These are phyloP conservation scores for Parnassius mnemosyne DNA, from an alignment of 2,888 invertebrate species.

Conservation along the genomic window DNA sequence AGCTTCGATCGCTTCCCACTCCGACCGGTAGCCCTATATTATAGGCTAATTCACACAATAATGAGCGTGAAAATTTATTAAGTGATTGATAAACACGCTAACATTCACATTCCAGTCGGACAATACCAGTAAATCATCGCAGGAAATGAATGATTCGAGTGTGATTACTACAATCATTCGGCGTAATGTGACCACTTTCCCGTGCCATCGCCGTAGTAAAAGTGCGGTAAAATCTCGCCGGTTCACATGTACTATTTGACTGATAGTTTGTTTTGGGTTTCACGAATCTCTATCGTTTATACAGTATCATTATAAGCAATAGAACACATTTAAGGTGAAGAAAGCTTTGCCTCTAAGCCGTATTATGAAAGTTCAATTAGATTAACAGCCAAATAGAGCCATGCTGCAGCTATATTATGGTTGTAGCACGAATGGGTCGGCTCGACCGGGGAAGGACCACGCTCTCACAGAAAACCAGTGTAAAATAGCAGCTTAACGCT, in stretches of 20 bases:
- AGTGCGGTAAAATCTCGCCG: constrained; percentile 1
- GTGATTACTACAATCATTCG: constrained; percentile 5
- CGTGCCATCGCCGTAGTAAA: constrained; percentile 23
- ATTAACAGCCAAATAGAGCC: too few species aligned
- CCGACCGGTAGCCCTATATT: not conserved
- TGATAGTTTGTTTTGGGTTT: not conserved
- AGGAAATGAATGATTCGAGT: constrained; percentile 22
- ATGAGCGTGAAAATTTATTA: constrained; percentile 13
- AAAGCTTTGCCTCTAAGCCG: too few species aligned
- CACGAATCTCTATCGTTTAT: not conserved
- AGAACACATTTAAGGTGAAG: too few species aligned
- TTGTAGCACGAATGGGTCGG: too few species aligned
- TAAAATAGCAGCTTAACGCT: too few species aligned
- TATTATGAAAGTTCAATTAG: too few species aligned
- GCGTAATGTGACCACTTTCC: constrained; percentile 28
- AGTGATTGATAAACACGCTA: constrained; percentile 4
- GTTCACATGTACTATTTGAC: not conserved
- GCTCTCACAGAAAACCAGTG: too few species aligned
- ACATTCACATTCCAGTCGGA: constrained; percentile 1
- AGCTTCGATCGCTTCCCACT: too few species aligned
- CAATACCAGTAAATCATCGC: constrained; percentile 7
- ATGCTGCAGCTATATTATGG: too few species aligned
- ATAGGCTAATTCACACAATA: constrained; percentile 8
- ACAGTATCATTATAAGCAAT: too few species aligned
- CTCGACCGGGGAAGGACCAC: too few species aligned